Evolutionary conservation across 2,888 invertebrate species (phyloP), one percentile per base, ranked within the genome.

Genomic region (Brachynemurus nebulosus): DNA sequence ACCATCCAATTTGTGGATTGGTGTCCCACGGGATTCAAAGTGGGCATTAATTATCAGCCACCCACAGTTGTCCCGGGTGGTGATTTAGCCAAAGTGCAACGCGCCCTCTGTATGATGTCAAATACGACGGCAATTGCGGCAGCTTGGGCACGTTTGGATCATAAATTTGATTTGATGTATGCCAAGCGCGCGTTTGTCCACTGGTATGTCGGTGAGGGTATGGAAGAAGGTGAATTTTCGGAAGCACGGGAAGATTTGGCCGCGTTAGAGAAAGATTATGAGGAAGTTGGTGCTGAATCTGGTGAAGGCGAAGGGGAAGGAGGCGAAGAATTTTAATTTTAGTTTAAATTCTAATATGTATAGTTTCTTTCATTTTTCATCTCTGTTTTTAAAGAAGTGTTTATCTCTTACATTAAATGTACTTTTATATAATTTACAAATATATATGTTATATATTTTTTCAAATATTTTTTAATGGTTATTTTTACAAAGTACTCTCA

Each of bases 181-280:
- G 73, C 76, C 49, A 78, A 78, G 60, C 60, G 77, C 39, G 78
- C 78, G 37, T 79, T 80, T 55, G 78, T 79, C 30, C 78, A 79
- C 57, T 80, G 83, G 88, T 88, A 80, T 62, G 80, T 78, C 36
- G 82, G 80, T 35, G 82, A 83, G 59, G 83, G 82, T 48, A 82
- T 82, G 81, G 80, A 80, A 56, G 80, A 80, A 60, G 83, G 82
- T 1, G 84, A 84, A 60, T 84, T 85, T 63, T 72, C 78, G 5
- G 83, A 85, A 59, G 83, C 83, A 25, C 69, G 83, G 18, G 83
- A 84, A 57, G 82, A 84, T 63, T 67, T 84, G 48, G 78, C 74
- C 45, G 75, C 76, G 16, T 65, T 80, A 1, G 80, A 80, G 60
- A 70, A 76, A 53, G 80, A 81, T 55, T 80, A 80, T 62, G 78